These are phyloP conservation scores for Zapornia atra DNA, from an alignment of 2,113 vertebrate species.

Conservation along the genomic window DNA sequence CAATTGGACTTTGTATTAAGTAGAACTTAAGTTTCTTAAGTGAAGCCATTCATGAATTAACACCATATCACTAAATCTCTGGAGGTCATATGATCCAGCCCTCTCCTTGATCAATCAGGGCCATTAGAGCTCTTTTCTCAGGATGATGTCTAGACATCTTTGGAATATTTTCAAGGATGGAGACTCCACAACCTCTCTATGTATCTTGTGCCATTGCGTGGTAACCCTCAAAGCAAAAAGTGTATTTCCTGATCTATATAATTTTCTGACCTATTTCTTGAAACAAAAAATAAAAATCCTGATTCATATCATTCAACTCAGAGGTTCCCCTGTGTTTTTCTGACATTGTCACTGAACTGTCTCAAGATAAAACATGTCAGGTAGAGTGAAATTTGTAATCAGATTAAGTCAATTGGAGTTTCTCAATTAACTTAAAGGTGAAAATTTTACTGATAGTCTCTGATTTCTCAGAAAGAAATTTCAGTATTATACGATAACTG, in stretches of 20 bases:
- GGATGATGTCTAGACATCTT: background rate
- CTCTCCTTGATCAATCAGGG: background rate
- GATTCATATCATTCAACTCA: background rate
- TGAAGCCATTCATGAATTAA: background rate
- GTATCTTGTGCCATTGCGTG: background rate
- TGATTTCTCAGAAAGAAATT: background rate
- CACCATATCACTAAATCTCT: background rate
- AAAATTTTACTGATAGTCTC: background rate
- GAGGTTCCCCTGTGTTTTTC: background rate
- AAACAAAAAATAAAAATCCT: background rate
- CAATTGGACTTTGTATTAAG: background rate
- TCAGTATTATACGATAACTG: background rate
- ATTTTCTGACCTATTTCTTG: background rate
- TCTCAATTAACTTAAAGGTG: background rate
- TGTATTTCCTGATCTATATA: background rate
- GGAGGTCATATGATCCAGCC: background rate
- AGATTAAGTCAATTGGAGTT: background rate
- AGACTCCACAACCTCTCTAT: too few relatives aligned
- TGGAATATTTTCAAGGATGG: background rate
- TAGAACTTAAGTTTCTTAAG: background rate
- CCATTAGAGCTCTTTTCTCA: background rate
- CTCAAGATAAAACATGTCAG: background rate
- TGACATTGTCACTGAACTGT: background rate
- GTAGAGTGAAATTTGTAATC: background rate
- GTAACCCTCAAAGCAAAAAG: background rate